Evolutionary conservation across 2,113 vertebrate genomes (phyloP).

Genomic region (Cnemophilus loriae): DNA sequence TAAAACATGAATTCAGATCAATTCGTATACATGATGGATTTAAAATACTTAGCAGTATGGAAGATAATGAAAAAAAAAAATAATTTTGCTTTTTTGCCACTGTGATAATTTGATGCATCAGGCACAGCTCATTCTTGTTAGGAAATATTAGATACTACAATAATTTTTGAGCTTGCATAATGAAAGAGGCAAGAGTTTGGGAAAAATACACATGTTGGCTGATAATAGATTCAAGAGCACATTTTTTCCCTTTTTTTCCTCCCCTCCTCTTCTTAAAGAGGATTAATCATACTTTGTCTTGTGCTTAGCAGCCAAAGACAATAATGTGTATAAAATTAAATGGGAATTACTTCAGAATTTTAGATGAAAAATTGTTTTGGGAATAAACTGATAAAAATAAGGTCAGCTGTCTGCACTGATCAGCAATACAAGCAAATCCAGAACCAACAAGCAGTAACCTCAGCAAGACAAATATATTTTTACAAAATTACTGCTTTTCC

Average conservation of each 20-base stretch:
- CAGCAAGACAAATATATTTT: neutral
- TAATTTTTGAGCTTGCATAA: neutral
- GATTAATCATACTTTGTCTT: conserved; percentile 35
- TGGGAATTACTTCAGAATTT: conserved; percentile 4
- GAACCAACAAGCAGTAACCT: neutral
- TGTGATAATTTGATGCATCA: neutral
- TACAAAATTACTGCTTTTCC: neutral
- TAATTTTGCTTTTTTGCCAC: neutral
- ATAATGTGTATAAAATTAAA: conserved; percentile 38
- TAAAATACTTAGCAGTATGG: neutral
- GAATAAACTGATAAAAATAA: conserved; percentile 9
- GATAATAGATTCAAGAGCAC: neutral
- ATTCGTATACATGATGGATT: neutral
- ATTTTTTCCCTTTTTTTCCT: fast-evolving
- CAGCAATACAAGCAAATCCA: neutral
- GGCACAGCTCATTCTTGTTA: neutral
- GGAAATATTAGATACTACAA: neutral
- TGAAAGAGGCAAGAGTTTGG: neutral
- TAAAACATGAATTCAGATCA: neutral
- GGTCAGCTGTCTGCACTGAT: neutral
- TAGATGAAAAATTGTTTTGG: neutral
- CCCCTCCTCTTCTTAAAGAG: neutral
- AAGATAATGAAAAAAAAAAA: neutral
- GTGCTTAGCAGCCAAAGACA: conserved; percentile 9
- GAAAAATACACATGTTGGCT: neutral